phyloP scores from a whole-genome alignment of 2,797 vertebrate species.

The Arrhamphus sclerolepis region DNA sequence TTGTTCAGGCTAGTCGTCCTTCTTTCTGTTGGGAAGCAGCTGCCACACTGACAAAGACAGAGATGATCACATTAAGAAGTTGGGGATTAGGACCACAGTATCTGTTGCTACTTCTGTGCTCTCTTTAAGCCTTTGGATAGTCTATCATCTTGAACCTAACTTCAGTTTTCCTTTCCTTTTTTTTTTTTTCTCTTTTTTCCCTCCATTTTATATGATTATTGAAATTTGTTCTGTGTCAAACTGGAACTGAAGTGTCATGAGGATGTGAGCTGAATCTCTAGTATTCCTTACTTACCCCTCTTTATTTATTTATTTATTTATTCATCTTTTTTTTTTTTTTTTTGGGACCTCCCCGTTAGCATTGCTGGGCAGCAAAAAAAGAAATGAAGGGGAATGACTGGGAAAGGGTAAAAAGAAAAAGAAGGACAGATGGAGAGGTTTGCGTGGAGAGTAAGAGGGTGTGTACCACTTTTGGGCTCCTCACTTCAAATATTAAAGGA shows the following conservation, averaged over 20 bases:
- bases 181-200: background rate
- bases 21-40: slow-evolving; percentile 9
- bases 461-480: background rate
- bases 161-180: background rate
- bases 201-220: background rate
- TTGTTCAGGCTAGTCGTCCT: background rate
- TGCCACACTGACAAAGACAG: background rate
- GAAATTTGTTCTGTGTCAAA: slow-evolving; percentile 12
- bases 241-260: slow-evolving; percentile 13
- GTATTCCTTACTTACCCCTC: background rate
- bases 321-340: background rate
- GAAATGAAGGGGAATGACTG: background rate
- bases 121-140: slow-evolving; percentile 12
- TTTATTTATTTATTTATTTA: too few species aligned
- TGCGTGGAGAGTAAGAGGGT: slow-evolving; percentile 11
- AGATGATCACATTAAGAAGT: slow-evolving; percentile 35
- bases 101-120: slow-evolving; percentile 18
- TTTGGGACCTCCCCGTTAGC: background rate
- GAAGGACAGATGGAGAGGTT: slow-evolving; percentile 22
- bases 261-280: slow-evolving; percentile 19
- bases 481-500: slow-evolving; percentile 1
- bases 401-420: slow-evolving; percentile 1
- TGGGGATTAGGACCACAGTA: slow-evolving; percentile 25
- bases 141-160: slow-evolving; percentile 2
- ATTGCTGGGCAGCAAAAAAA: slow-evolving; percentile 13